These are phyloP conservation scores for Brachyptera risi DNA, from an alignment of 2,888 invertebrate species.

Conservation along the genomic window DNA sequence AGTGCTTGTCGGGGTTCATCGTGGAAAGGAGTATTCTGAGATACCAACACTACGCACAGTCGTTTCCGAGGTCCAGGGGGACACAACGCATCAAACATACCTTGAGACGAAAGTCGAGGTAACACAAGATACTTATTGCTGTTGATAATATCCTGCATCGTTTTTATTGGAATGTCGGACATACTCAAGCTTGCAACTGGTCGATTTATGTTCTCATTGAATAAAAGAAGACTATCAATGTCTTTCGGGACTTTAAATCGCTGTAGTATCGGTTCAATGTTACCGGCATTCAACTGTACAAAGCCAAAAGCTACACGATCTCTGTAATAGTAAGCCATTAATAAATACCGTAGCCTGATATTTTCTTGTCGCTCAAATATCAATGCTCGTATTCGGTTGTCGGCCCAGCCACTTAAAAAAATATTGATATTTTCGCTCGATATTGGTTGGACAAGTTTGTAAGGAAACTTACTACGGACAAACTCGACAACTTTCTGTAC, in stretches of 20 bases:
- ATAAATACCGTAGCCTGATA: slow-evolving; percentile 78
- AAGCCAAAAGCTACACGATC: slow-evolving; percentile 83
- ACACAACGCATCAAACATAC: slow-evolving; percentile 76
- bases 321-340: slow-evolving; percentile 82
- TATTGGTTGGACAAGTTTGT: slow-evolving; percentile 60
- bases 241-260: slow-evolving; percentile 70
- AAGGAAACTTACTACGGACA: slow-evolving; percentile 81
- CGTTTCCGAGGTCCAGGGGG: slow-evolving; percentile 77
- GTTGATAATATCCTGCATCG: slow-evolving; percentile 82
- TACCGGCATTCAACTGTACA: slow-evolving; percentile 58
- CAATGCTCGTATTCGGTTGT: slow-evolving; percentile 86
- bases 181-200: slow-evolving; percentile 85
- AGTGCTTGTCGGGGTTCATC: slow-evolving; percentile 63
- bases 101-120: slow-evolving; percentile 81
- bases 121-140: slow-evolving; percentile 84
- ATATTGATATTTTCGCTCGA: slow-evolving; percentile 66
- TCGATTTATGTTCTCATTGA: slow-evolving; percentile 78
- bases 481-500: slow-evolving; percentile 75
- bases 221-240: slow-evolving; percentile 76
- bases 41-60: slow-evolving; percentile 76
- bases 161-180: slow-evolving; percentile 83
- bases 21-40: slow-evolving; percentile 57
- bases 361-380: slow-evolving; percentile 76
- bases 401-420: slow-evolving; percentile 85
- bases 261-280: slow-evolving; percentile 58